Evolutionary conservation across 2,113 vertebrate species (phyloP).

Genomic region (Myanophis thanlyinensis): DNA sequence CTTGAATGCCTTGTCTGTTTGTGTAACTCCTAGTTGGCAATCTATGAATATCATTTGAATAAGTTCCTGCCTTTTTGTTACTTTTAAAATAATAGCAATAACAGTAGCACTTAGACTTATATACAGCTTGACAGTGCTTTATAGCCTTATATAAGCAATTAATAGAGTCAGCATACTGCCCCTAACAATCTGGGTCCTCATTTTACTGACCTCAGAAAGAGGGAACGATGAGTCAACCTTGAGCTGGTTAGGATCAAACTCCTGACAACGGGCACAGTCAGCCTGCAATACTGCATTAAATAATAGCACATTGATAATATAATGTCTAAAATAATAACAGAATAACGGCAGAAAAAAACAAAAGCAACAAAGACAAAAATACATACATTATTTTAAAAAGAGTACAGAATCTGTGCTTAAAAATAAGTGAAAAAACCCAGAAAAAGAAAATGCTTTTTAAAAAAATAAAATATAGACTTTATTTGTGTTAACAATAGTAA

Average conservation of each 20-base stretch:
- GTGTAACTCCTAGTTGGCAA: background rate
- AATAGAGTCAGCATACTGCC: no score
- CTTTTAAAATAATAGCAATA: background rate
- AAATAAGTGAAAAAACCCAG: background rate
- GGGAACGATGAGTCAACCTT: no score
- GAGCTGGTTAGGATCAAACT: no score
- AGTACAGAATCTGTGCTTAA: background rate
- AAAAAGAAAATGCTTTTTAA: background rate
- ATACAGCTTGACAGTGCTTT: no score
- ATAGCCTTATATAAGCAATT: no score
- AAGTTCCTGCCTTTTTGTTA: constrained; percentile 17
- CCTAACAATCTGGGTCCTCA: no score
- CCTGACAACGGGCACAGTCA: no score
- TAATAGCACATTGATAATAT: no score
- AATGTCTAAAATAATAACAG: background rate
- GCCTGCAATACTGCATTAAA: no score
- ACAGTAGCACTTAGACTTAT: no score
- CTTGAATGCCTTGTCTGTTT: background rate
- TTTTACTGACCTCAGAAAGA: no score
- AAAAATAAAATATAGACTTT: background rate
- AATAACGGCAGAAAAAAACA: background rate
- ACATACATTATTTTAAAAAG: background rate
- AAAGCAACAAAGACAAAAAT: background rate
- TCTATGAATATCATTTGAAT: background rate
- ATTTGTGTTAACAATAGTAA: background rate